Base-by-base conservation (phyloP, 2,888 invertebrate species). In the Bombylius discolor region DNA sequence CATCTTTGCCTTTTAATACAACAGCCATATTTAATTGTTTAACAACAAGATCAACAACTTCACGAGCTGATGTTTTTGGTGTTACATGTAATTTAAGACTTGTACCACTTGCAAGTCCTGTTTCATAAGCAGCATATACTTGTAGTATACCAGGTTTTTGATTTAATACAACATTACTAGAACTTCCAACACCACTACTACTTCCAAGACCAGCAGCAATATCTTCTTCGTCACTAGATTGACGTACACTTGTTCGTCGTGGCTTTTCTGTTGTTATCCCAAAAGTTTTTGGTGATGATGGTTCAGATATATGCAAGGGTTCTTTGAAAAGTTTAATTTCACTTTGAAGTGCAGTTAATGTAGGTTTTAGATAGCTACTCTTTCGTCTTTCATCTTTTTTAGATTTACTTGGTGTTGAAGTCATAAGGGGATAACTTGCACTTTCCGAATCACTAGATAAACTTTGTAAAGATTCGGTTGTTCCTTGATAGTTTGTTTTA, bases 91-190 rank as follows among this genome's bases (percentile, higher is more conserved):
- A 77, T 66, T 94, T 93, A 44, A 98, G 82, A 64, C 94, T 93
- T 0, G 95, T 95, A 7, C 95, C 96, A 59, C 84, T 85, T 3
- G 94, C 91, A 62, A 98, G 76, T 9, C 97, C 97, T 0, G 94
- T 95, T 63, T 96, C 91, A 72, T 97, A 98, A 0, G 97, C 96
- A 7, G 96, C 95, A 69, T 88, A 96, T 8, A 98, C 94, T 79
- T 96, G 83, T 42, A 83, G 76, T 8, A 74, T 74, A 34, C 72
- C 72, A 1, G 73, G 66, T 0, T 64, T 60, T 14, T 60, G 57
- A 55, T 48, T 56, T 45, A 47, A 44, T 48, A 47, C 52, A 47
- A 47, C 8, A 45, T 34, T 53, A 67, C 60, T 58, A 63, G 68
- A 61, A 64, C 68, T 8, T 63, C 65, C 11, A 69, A 66, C 55